Conservation (phyloP, 2,113 vertebrate species). For the Mobula hypostoma region DNA sequence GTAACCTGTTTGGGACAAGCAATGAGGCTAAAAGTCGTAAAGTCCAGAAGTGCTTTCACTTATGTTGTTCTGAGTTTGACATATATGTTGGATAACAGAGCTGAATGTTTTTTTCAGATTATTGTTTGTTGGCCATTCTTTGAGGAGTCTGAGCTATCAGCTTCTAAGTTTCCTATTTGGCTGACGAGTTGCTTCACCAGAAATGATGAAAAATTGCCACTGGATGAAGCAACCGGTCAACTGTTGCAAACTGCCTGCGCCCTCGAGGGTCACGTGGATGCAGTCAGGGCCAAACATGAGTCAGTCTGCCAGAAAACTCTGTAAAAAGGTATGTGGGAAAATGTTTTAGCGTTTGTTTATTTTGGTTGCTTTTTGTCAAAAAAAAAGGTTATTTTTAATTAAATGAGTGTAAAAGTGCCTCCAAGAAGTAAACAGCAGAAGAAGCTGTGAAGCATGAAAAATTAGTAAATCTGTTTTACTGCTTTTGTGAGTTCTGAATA, state of each 20-base stretch:
- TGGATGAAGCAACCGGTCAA: neutral
- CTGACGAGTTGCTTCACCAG: constrained; percentile 21
- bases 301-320: neutral
- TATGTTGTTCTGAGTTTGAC: neutral
- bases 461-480: no score
- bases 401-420: neutral
- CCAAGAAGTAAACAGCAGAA: neutral
- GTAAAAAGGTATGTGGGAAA: neutral
- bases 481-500: neutral
- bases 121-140: neutral
- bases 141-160: neutral
- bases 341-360: neutral
- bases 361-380: neutral
- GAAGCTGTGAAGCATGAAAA: neutral
- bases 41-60: neutral
- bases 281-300: no score
- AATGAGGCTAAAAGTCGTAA: neutral
- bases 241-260: constrained; percentile 18
- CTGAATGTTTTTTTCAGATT: neutral
- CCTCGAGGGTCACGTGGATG: neutral
- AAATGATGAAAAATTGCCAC: constrained; percentile 18
- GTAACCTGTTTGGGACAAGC: no score
- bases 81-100: neutral
- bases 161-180: neutral
- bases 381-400: neutral